Evolutionary conservation across 2,113 vertebrate species (phyloP).

Genomic region (Potamarius usumacintae): DNA sequence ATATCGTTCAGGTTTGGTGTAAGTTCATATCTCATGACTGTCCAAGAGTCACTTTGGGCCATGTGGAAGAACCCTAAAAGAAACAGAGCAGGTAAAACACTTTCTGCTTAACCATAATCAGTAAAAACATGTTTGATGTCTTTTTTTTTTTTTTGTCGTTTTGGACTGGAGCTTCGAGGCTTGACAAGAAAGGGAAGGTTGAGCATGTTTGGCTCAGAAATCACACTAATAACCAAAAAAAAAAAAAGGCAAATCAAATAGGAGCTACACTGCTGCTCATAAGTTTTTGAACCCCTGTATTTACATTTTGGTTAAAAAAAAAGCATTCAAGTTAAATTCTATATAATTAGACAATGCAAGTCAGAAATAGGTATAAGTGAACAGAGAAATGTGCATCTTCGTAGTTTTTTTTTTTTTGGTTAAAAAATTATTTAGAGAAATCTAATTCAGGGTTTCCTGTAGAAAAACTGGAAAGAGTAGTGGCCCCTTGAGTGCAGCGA

Average conservation of each 20-base stretch:
- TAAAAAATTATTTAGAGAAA: background rate
- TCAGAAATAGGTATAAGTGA: background rate
- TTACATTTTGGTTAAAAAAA: background rate
- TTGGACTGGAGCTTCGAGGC: background rate
- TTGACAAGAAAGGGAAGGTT: no score
- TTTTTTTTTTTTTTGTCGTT: background rate
- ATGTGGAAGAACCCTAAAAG: background rate
- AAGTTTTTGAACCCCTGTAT: background rate
- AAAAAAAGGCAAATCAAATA: background rate
- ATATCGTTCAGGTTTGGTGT: background rate
- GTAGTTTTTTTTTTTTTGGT: no score
- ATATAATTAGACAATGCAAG: no score
- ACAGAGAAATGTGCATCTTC: background rate
- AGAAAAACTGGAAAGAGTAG: no score
- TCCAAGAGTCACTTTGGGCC: background rate
- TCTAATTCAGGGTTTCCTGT: no score
- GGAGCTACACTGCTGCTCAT: background rate
- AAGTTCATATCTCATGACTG: background rate
- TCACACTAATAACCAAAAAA: background rate
- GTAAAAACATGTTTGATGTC: slow-evolving; percentile 13
- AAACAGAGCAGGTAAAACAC: background rate
- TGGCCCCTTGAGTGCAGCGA: no score
- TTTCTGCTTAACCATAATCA: background rate
- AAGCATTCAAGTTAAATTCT: background rate
- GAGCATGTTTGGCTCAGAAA: background rate